Base-by-base conservation (phyloP, 2,797 vertebrate genomes). In the Brachymystax lenok region DNA sequence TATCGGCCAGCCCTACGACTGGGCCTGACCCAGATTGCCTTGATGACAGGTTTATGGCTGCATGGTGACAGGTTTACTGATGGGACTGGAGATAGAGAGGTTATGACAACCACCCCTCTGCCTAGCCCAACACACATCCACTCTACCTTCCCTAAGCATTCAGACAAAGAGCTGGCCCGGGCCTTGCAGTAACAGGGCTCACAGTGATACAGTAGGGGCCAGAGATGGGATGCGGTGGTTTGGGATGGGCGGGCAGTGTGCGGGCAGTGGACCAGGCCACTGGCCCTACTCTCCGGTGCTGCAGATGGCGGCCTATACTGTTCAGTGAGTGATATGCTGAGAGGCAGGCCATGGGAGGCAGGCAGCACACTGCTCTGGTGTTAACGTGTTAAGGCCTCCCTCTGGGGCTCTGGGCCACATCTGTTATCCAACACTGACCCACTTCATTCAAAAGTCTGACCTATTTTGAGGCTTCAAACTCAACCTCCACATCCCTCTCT, bases 1-100 rank as follows among this genome's bases (percentile, higher is more conserved):
- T 40, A 10, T 40, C 40, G 8, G 40, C 40, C 40, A 40, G 40
- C 8, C 8, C 40, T 40, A 40, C 81, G 85, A 89, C 88, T 87
- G 85, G 91, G 87, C 84, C 89, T 94, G 92, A 94, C 93, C 92
- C 91, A 94, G 88, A 93, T 94, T 86, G 88, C 81, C 80, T 82
- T 46, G 78, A 86, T 83, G 81, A 82, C 24, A 24, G 24, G 24
- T 24, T 24, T 24, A 24, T 24, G 82, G 82, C 86, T 68, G 73
- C 75, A 61, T 80, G 78, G 82, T 77, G 85, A 83, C 40, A 75
- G 86, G 79, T 90, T 89, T 90, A 87, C 84, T 78, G 82, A 71
- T 71, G 8, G 67, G 77, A 12, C 10, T 46, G 2, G 84, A 83
- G 19, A 16, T n/a, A 19, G 27, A 74, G 73, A 74, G 74, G 54